These are phyloP conservation scores for Aradophagus sp. DNA, from an alignment of 1,140 invertebrate genomes.

Conservation along the genomic window DNA sequence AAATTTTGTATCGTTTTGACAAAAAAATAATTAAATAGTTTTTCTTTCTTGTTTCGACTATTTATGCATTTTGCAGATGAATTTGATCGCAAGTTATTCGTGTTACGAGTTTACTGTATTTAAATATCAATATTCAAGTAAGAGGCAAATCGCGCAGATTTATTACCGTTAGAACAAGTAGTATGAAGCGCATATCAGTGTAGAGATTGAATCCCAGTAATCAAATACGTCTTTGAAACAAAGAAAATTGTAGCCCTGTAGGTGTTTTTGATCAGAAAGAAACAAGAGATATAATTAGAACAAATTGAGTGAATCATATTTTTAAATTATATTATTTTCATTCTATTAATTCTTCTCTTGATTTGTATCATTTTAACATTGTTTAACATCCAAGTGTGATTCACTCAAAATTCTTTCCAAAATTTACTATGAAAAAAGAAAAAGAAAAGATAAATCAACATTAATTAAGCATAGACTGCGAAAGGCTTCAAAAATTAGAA, in stretches of 20 bases:
- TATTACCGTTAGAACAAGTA: constrained; percentile 35
- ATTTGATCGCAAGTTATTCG: constrained; percentile 33
- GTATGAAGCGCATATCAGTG: constrained; percentile 36
- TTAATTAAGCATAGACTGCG: too few species aligned
- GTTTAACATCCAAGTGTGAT: constrained; percentile 11
- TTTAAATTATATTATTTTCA: constrained; percentile 7
- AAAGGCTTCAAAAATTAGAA: too few species aligned
- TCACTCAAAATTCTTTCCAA: constrained; percentile 20
- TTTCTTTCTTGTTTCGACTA: too few species aligned
- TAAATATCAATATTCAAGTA: constrained; percentile 40
- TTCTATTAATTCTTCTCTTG: neutral
- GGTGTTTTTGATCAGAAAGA: constrained; percentile 11
- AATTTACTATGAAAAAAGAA: neutral
- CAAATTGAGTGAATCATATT: constrained; percentile 21
- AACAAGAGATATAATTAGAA: constrained; percentile 3
- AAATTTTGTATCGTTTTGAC: too few species aligned
- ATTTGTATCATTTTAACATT: neutral
- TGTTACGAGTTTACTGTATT: constrained; percentile 34
- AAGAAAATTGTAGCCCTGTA: constrained; percentile 21
- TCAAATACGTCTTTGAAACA: constrained; percentile 8
- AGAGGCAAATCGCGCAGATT: constrained; percentile 43
- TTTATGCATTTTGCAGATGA: constrained; percentile 27
- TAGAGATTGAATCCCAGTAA: constrained; percentile 25
- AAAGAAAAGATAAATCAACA: too few species aligned
- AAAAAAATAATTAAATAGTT: too few species aligned